phyloP scores from a whole-genome alignment of 2,113 vertebrate species.

The Patagioenas fasciata region DNA sequence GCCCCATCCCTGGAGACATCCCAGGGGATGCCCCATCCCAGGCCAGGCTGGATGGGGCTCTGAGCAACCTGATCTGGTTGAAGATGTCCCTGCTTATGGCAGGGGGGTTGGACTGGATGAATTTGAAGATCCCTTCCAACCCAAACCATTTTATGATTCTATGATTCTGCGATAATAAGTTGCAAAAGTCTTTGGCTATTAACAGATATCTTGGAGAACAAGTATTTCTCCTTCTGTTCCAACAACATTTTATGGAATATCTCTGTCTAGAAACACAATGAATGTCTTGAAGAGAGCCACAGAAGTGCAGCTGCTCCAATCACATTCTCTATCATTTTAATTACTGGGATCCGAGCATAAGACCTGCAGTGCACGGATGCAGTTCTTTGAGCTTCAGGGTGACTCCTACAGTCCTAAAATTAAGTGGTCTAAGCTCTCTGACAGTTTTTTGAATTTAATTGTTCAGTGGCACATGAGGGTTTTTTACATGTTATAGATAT shows the following conservation, averaged over 20 bases:
- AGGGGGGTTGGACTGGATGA: too few relatives aligned
- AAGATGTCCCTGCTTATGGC: too few relatives aligned
- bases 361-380: not conserved
- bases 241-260: not conserved
- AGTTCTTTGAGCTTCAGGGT: not conserved
- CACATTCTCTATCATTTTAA: not conserved
- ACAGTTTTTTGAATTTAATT: not conserved
- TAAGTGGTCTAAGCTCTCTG: not conserved
- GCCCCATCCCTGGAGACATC: too few relatives aligned
- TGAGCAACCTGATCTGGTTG: too few relatives aligned
- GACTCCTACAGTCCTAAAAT: not conserved
- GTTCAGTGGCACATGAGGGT: not conserved
- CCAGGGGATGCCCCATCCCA: too few relatives aligned
- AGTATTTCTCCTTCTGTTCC: not conserved
- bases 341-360: not conserved
- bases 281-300: not conserved
- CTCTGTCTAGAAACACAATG: not conserved
- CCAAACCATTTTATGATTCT: too few relatives aligned
- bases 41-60: too few relatives aligned
- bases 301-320: not conserved
- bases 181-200: not conserved
- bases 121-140: too few relatives aligned
- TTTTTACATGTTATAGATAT: not conserved
- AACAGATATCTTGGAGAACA: not conserved
- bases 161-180: not conserved